Evolutionary conservation across 2,797 vertebrate genomes (phyloP).

Genomic region (Varecia variegata): DNA sequence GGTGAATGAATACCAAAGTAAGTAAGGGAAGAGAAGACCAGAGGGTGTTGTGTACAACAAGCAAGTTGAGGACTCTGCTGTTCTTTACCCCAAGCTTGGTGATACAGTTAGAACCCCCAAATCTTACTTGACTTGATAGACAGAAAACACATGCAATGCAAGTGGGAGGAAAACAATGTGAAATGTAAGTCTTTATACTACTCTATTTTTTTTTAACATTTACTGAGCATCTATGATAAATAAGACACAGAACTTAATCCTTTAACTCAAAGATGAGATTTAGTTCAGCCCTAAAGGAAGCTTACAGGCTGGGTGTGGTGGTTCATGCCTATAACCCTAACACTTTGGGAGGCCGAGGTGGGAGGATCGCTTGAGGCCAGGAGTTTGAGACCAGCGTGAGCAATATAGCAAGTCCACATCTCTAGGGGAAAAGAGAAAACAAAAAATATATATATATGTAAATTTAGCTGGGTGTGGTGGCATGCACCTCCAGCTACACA

Average conservation of each 20-base stretch:
- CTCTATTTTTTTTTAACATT: background rate
- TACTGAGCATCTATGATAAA: background rate
- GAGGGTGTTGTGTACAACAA: background rate
- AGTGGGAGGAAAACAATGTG: background rate
- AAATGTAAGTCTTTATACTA: background rate
- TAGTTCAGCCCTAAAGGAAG: background rate
- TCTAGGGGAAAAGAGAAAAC: background rate
- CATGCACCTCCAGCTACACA: background rate
- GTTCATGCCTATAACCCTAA: background rate
- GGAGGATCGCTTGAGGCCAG: background rate
- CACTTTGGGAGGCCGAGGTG: background rate
- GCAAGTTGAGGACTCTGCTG: background rate
- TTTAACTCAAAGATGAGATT: constrained; percentile 14
- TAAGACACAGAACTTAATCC: background rate
- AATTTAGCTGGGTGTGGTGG: background rate
- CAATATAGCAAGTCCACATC: background rate
- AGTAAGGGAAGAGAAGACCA: background rate
- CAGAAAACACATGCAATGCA: background rate
- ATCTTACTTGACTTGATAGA: background rate
- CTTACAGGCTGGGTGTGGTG: background rate
- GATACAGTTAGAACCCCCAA: background rate
- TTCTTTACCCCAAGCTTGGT: background rate
- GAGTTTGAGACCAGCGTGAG: background rate
- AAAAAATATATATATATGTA: too few relatives aligned
- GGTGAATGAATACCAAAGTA: background rate